Conservation (phyloP, 2,888 invertebrate genomes). For the Cylloceria caligata region DNA sequence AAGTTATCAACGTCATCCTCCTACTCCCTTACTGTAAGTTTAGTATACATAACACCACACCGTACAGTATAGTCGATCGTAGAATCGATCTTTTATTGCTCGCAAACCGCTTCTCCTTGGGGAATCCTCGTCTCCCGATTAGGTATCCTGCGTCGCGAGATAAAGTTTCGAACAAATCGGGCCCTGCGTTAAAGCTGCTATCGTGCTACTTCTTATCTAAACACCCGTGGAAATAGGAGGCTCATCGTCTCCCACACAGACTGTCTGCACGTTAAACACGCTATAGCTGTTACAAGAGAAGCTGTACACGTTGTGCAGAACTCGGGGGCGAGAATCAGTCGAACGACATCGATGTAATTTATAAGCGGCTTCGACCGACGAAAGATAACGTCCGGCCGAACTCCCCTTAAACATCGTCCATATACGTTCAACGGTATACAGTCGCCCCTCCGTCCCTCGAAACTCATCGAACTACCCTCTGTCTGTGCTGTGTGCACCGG, state of each 20-base stretch:
- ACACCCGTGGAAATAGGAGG: conserved; percentile 69
- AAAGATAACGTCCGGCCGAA: conserved; percentile 71
- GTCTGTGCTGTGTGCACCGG: conserved; percentile 44
- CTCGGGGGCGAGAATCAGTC: conserved; percentile 39
- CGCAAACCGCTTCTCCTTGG: conserved; percentile 35
- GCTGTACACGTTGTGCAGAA: conserved; percentile 26
- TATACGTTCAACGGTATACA: conserved; percentile 14
- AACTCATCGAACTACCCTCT: conserved; percentile 51
- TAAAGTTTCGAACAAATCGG: conserved; percentile 67
- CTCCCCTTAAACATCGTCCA: conserved; percentile 24
- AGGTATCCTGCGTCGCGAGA: conserved; percentile 50
- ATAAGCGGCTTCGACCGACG: conserved; percentile 68
- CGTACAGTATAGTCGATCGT: conserved; percentile 17
- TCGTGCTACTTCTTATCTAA: conserved; percentile 70
- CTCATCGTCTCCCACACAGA: conserved; percentile 44
- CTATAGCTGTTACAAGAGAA: conserved; percentile 15
- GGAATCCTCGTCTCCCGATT: conserved; percentile 46
- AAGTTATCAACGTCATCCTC: conserved; percentile 1
- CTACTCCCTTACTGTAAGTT: too few relatives aligned
- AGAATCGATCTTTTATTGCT: conserved; percentile 57
- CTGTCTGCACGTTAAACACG: conserved; percentile 35
- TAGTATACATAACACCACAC: neutral
- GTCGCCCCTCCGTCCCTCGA: conserved; percentile 14
- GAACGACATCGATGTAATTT: conserved; percentile 67
- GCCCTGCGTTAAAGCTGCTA: conserved; percentile 56